These are phyloP conservation scores for Plecturocebus donacophilus DNA, from an alignment of 2,113 vertebrate species.

Conservation along the genomic window DNA sequence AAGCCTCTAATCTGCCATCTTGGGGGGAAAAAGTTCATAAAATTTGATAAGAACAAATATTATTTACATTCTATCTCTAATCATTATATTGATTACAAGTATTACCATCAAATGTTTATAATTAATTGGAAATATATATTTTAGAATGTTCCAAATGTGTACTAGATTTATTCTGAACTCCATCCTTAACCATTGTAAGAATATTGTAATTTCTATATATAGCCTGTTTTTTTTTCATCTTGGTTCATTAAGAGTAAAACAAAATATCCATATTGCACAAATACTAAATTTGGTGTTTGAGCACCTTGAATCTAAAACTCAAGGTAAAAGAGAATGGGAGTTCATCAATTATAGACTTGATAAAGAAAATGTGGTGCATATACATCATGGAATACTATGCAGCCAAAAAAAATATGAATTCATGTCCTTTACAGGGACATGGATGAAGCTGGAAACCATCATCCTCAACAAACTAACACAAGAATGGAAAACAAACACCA, in stretches of 20 bases:
- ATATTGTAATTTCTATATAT: too few species aligned
- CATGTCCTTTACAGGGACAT: too few species aligned
- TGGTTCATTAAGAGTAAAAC: background rate
- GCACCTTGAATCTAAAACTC: background rate
- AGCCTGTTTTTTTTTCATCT: too few species aligned
- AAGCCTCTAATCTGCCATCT: too few species aligned
- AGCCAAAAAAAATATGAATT: too few species aligned
- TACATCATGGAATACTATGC: too few species aligned
- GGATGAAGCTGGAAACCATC: too few species aligned
- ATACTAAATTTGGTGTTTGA: background rate
- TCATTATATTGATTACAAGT: background rate
- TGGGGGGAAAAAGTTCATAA: background rate
- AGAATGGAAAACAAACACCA: too few species aligned
- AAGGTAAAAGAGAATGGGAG: background rate
- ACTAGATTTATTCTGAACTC: background rate
- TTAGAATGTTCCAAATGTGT: background rate
- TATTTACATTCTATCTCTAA: background rate
- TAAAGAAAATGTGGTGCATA: too few species aligned
- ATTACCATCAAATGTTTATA: background rate
- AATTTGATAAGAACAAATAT: background rate
- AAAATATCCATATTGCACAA: background rate
- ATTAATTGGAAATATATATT: background rate
- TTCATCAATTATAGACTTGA: too few species aligned
- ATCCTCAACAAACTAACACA: too few species aligned
- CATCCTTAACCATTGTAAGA: too few species aligned